These are phyloP conservation scores for Helarctos malayanus DNA, from an alignment of 2,797 vertebrate species.

Conservation along the genomic window DNA sequence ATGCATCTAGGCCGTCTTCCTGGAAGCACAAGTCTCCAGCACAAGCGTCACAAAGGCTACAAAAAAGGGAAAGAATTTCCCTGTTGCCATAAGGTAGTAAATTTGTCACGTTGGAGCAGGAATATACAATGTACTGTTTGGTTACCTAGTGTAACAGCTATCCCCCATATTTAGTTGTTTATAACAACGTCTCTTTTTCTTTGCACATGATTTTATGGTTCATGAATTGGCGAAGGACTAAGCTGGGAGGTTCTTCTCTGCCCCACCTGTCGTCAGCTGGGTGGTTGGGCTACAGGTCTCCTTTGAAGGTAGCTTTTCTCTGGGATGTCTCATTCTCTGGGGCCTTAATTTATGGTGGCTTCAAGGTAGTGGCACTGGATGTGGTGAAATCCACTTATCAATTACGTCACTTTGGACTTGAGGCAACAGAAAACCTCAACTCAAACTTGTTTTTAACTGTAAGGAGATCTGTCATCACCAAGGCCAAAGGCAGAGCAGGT, in stretches of 20 bases:
- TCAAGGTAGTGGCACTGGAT: background rate
- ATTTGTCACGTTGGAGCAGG: background rate
- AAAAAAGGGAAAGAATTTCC: too few relatives aligned
- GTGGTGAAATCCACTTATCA: background rate
- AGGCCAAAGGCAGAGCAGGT: background rate
- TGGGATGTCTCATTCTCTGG: accelerated
- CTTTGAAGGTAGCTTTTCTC: background rate
- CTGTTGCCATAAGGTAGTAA: too few relatives aligned
- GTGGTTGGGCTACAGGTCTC: background rate
- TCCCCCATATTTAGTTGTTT: background rate
- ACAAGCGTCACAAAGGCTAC: background rate
- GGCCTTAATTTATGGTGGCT: background rate
- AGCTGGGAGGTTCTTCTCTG: background rate
- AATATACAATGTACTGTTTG: too few relatives aligned
- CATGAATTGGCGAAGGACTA: background rate
- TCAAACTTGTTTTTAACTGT: background rate
- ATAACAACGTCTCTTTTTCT: too few relatives aligned
- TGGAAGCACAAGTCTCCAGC: background rate
- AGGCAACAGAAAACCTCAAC: background rate
- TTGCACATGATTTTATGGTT: background rate
- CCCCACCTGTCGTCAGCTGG: background rate
- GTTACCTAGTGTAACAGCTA: background rate
- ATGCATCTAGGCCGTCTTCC: background rate
- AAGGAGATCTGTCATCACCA: background rate
- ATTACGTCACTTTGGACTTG: background rate